These are phyloP conservation scores for Autographa pulchrina DNA, from an alignment of 2,888 invertebrate species.

Conservation along the genomic window DNA sequence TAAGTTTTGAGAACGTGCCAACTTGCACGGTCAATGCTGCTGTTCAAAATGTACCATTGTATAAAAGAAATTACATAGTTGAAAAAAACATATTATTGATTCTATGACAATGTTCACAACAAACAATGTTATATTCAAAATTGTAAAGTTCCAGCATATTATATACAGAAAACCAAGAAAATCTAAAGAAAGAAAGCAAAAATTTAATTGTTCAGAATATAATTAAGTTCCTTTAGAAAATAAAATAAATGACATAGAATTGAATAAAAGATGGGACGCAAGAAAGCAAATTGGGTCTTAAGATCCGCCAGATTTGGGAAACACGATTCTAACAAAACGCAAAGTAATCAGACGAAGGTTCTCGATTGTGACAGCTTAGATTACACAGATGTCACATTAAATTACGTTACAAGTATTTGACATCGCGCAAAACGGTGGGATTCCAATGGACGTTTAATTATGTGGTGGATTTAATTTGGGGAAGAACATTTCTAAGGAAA, in stretches of 20 bases:
- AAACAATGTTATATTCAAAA: not conserved
- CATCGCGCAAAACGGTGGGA: conserved; percentile 18
- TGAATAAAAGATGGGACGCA: conserved; percentile 9
- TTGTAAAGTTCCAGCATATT: too few relatives aligned
- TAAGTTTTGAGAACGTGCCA: conserved; percentile 1
- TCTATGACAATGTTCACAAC: too few relatives aligned
- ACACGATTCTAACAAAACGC: conserved; percentile 24
- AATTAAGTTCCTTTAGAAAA: not conserved
- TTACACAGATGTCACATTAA: conserved; percentile 35
- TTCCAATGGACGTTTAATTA: conserved; percentile 27
- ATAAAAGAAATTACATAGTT: not conserved
- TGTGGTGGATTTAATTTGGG: conserved; percentile 7
- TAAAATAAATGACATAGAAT: not conserved
- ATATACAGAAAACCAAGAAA: not conserved
- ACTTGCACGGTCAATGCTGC: not conserved
- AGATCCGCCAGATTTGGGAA: conserved; percentile 21
- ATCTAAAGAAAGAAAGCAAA: not conserved
- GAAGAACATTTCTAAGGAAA: not conserved
- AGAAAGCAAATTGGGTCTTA: conserved; percentile 22
- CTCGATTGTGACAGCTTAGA: conserved; percentile 30
- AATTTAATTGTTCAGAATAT: conserved; percentile 11
- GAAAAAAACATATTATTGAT: not conserved
- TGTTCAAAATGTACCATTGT: not conserved
- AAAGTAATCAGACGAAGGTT: conserved; percentile 16
- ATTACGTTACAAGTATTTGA: conserved; percentile 37